phyloP scores from a whole-genome alignment of 2,888 invertebrate genomes.

The Scaptomyza tumidula region DNA sequence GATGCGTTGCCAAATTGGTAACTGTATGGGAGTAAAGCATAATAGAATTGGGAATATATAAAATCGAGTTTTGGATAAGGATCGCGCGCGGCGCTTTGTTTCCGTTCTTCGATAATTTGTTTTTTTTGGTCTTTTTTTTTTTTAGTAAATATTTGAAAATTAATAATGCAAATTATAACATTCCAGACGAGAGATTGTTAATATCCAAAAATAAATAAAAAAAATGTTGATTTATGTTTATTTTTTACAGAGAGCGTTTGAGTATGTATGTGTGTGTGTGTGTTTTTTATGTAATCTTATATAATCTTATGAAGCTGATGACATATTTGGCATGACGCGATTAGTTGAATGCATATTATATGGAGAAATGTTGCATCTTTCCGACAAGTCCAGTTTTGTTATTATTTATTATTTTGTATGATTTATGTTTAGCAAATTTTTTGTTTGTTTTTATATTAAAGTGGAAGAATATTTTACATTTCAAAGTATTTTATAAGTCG shows the following conservation, averaged over 20 bases:
- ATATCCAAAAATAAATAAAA: slow-evolving; percentile 41
- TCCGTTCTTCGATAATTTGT: slow-evolving; percentile 25
- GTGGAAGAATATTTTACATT: too few species aligned
- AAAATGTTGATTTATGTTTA: slow-evolving; percentile 37
- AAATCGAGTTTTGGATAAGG: slow-evolving; percentile 59
- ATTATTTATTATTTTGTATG: background rate
- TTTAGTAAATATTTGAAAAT: slow-evolving; percentile 70
- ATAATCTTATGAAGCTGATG: slow-evolving; percentile 32
- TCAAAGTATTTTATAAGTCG: too few species aligned
- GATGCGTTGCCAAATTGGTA: slow-evolving; percentile 79
- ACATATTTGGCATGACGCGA: slow-evolving; percentile 32
- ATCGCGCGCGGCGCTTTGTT: slow-evolving; percentile 32
- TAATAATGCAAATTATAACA: slow-evolving; percentile 70
- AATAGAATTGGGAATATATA: slow-evolving; percentile 75
- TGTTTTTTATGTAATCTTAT: slow-evolving; percentile 10
- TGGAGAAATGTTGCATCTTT: slow-evolving; percentile 30
- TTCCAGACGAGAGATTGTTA: slow-evolving; percentile 62
- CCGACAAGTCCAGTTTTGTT: slow-evolving; percentile 3
- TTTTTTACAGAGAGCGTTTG: slow-evolving; percentile 37
- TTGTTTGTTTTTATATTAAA: too few species aligned
- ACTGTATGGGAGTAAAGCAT: slow-evolving; percentile 83
- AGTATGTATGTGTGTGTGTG: slow-evolving; percentile 30
- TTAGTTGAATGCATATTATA: slow-evolving; percentile 18
- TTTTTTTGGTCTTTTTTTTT: slow-evolving; percentile 9
- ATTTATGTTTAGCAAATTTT: too few species aligned